These are phyloP conservation scores for Boleophthalmus pectinirostris DNA, from an alignment of 2,113 vertebrate species.

Conservation along the genomic window DNA sequence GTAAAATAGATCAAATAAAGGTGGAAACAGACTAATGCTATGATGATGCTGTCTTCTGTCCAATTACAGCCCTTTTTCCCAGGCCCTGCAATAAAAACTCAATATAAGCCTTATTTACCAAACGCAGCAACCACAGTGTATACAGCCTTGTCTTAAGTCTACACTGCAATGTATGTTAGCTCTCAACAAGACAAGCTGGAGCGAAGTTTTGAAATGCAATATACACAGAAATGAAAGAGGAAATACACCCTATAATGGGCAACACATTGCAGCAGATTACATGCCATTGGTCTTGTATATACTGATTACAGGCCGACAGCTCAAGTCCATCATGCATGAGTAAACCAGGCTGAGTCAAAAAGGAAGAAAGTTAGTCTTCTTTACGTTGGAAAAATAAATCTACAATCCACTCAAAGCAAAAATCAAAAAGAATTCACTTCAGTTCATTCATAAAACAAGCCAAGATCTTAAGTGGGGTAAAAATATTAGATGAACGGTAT, in stretches of 20 bases:
- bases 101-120: conserved; percentile 57
- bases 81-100: conserved; percentile 53
- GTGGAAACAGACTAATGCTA: conserved; percentile 22
- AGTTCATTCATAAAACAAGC: conserved; percentile 2
- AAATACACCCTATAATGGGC: conserved; percentile 29
- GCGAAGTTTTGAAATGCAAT: conserved; percentile 40
- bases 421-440: background rate
- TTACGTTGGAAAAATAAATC: conserved; percentile 2
- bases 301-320: conserved; percentile 54
- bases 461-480: background rate
- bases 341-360: conserved; percentile 42
- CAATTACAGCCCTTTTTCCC: conserved; percentile 43
- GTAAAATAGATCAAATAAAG: conserved; percentile 12
- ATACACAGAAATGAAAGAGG: conserved; percentile 54
- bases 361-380: conserved; percentile 17
- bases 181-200: conserved; percentile 26
- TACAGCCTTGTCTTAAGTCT: conserved; percentile 34
- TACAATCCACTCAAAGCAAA: background rate
- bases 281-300: conserved; percentile 32
- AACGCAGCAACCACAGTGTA: conserved; percentile 42
- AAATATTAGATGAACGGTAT: conserved; percentile 15
- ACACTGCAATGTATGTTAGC: conserved; percentile 31
- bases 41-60: conserved; percentile 19
- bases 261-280: conserved; percentile 46
- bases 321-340: conserved; percentile 25